These are phyloP conservation scores for Xenentodon cancila DNA, from an alignment of 2,797 vertebrate species.

Conservation along the genomic window DNA sequence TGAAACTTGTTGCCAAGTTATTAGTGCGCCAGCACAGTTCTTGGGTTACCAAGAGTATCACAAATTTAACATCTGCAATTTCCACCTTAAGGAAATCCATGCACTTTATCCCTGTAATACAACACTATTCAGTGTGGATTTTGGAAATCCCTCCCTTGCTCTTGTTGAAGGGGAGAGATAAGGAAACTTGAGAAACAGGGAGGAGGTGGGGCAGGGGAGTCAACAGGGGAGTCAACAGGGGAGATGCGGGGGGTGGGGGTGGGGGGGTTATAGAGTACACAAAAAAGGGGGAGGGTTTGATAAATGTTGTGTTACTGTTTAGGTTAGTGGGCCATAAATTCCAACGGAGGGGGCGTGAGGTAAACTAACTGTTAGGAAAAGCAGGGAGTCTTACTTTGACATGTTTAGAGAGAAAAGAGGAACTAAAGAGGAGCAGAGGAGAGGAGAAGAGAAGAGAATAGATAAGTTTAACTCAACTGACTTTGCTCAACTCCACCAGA, in stretches of 20 bases:
- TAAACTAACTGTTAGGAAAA: constrained; percentile 32
- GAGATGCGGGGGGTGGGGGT: background rate
- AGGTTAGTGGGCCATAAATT: constrained; percentile 73
- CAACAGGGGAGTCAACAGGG: background rate
- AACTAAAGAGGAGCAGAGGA: background rate
- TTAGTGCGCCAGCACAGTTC: background rate
- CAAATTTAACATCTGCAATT: constrained; percentile 7
- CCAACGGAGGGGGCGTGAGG: constrained; percentile 42
- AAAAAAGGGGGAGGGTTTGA: constrained; percentile 61
- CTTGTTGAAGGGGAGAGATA: constrained; percentile 39
- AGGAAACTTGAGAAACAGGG: constrained; percentile 47
- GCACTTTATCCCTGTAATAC: constrained; percentile 55
- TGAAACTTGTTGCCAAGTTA: background rate
- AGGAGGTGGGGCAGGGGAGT: constrained; percentile 4
- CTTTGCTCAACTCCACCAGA: constrained; percentile 48
- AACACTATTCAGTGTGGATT: constrained; percentile 58
- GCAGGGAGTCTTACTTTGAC: constrained; percentile 22
- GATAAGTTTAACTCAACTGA: constrained; percentile 46
- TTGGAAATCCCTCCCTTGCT: constrained; percentile 50
- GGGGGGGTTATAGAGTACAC: constrained; percentile 10
- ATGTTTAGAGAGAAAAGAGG: too few relatives aligned
- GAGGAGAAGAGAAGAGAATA: background rate
- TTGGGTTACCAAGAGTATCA: background rate
- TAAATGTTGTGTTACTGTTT: constrained; percentile 68
- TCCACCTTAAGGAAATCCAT: constrained; percentile 51